Evolutionary conservation across 2,888 invertebrate species (phyloP), one percentile per base, ranked within the genome.

Genomic region (Chrysolina haemoptera): DNA sequence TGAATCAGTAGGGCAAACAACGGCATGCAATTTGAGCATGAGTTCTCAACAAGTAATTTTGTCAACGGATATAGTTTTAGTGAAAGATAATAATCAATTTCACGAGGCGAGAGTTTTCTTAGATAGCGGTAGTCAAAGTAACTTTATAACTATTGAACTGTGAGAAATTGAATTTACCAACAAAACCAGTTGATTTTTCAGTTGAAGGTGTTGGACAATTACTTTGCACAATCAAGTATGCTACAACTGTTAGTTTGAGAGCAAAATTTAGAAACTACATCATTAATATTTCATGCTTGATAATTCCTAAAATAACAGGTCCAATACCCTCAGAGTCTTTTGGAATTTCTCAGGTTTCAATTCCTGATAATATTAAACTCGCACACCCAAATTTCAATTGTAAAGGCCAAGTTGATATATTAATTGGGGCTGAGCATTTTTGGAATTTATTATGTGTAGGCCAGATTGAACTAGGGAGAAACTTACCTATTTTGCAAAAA

Each of bases 211-310:
- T 43, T 43, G 2, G 43, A 43, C 43, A 43, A 43, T 43, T 55
- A 55, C 20, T 55, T 18, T 55, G 55, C 16, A 55, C 55, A 55
- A 55, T 55, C 16, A 16, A 55, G 10, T 16, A 55, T 16, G 2
- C 55, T 55, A 55, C 55, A 55, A 55, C 55, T 55, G 55, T 55
- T 55, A 55, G 55, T 8, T 20, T 55, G 55, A 55, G 55, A 55
- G 55, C 10, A 11, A 55, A 55, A 55, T 16, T 55, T 10, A 12
- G 55, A 55, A 55, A 55, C 20, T 55, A 55, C 16, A 55, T n/a
- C 2, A 5, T 2, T 18, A 16, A 55, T 55, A 55, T 16, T 55
- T 55, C 63, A 62, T 62, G 63, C 22, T 62, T 62, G 20, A 35
- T 27, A 1, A n/a, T 27, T 18, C 35, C 35, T 35, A 62, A 35